Evolutionary conservation across 2,797 vertebrate species (phyloP), one percentile per base, ranked within the genome.

Genomic region (Rallus crepitans): DNA sequence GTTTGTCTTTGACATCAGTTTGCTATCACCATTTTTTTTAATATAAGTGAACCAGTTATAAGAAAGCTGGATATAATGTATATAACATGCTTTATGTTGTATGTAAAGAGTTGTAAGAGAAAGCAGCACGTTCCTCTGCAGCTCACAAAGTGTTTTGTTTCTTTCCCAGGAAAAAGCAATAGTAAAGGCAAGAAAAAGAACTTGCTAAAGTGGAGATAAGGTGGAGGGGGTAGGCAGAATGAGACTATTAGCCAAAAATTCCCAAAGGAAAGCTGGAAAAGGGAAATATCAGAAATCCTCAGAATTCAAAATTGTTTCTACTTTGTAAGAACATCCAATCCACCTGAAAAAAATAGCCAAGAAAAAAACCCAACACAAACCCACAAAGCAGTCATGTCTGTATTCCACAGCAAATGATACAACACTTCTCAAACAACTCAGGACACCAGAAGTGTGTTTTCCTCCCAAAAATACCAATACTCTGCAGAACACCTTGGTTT

Each of bases 1-100:
- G 87, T 90, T 97, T 97, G 92, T 50, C 94, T 97, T 97, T 97
- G 93, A 94, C 91, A 68, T 92, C 96, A 94, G 90, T 63, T 91
- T 95, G 92, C 85, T 94, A 93, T 89, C 91, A 90, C 33, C 71
- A 71, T 93, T 96, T 97, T 93, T 96, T 95, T 96, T 92, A 94
- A 89, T 88, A 70, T 33, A 93, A 96, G 56, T 81, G 79, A 97
- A 89, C 40, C 83, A 65, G 61, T 80, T 52, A 90, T 52, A 88
- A 87, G 72, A 48, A 87, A 96, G 77, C 94, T 64, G 87, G 45
- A 73, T 56, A 66, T 27, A 45, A 87, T 81, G 69, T 73, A 82
- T 73, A 82, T 27, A 88, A 75, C 28, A 82, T 19, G 75, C 48
- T 31, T 42, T 73, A 45, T 11, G 27, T n/a, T 83, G 91, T 5